phyloP scores from a whole-genome alignment of 2,797 vertebrate genomes.

The Peromyscus melanophrys region DNA sequence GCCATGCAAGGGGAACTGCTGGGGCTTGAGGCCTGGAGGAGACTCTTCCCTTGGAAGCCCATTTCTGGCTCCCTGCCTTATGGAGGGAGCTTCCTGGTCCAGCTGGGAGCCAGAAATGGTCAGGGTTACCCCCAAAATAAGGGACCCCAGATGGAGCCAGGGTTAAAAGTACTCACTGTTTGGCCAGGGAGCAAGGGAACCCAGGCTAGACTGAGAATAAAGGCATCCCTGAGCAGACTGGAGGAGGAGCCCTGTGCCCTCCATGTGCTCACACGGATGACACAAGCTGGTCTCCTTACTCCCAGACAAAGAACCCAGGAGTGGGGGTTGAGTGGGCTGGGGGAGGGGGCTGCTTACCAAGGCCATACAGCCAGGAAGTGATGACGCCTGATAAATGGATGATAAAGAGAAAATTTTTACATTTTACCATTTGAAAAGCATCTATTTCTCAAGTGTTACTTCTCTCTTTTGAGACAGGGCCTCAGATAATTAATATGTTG shows the following conservation, averaged over 20 bases:
- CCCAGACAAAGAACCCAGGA: background rate
- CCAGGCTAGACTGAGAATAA: background rate
- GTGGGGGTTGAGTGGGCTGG: background rate
- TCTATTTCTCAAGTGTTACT: conserved; percentile 6
- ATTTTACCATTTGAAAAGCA: background rate
- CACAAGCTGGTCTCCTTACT: accelerated
- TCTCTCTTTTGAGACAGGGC: background rate
- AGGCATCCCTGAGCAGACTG: background rate
- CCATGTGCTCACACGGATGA: accelerated
- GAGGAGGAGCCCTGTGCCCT: background rate
- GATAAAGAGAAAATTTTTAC: background rate
- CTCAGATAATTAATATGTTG: background rate
- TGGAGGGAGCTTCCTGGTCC: background rate
- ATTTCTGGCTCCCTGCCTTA: conserved; percentile 8
- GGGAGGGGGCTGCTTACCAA: background rate
- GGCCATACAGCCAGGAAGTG: background rate
- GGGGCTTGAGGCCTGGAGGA: conserved; percentile 80
- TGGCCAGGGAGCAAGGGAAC: background rate
- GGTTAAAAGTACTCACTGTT: background rate
- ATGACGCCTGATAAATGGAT: background rate
- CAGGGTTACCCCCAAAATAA: background rate
- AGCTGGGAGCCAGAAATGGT: background rate
- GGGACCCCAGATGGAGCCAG: background rate
- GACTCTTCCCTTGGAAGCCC: conserved; percentile 81
- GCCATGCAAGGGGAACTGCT: conserved; percentile 92